Base-by-base conservation (phyloP, 2,797 vertebrate genomes). In the Coregonus ussuriensis region DNA sequence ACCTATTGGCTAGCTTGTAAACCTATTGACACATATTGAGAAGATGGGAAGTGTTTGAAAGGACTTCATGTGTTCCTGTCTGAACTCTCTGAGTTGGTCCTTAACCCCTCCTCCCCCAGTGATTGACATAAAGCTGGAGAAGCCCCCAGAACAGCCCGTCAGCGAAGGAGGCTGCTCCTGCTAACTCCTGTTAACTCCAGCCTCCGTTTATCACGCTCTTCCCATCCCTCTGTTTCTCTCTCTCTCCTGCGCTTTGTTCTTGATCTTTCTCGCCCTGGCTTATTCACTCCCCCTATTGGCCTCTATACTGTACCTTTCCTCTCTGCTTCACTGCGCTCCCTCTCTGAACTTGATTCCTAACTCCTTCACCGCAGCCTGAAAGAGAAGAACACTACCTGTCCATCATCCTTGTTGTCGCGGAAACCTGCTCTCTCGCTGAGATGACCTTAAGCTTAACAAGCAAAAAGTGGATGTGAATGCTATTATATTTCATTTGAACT, bases 101-200 rank as follows among this genome's bases (percentile, higher is more conserved):
- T 96, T 97, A 95, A 97, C 95, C 85, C 74, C 0, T 56, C 33
- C 85, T 82, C 76, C 81, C 77, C 87, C 96, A 99, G 98, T 99
- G 98, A 99, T 99, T 31, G 97, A 99, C 91, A 97, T 99, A 89
- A 98, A 98, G 91, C 95, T 99, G 93, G 96, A 97, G 94, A 97
- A 97, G 89, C 96, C 96, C 81, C 96, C 96, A 77, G 97, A 99
- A 93, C 95, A 94, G 82, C 96, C 96, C 4, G 94, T 94, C 94
- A 98, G 88, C 37, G 97, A 99, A 91, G 95, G 97, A 82, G 96
- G 96, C 85, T 99, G 98, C 82, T 96, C 98, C 85, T 99, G 98
- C 93, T 99, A 98, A 97, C 95, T 83, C 71, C 65, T 99, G 98
- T 93, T 99, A 98, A 97, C 95, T 83, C 71, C 65, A 52, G 74